These are phyloP conservation scores for Pseudobourletiella spinata DNA, from an alignment of 1,140 invertebrate genomes.

Conservation along the genomic window DNA sequence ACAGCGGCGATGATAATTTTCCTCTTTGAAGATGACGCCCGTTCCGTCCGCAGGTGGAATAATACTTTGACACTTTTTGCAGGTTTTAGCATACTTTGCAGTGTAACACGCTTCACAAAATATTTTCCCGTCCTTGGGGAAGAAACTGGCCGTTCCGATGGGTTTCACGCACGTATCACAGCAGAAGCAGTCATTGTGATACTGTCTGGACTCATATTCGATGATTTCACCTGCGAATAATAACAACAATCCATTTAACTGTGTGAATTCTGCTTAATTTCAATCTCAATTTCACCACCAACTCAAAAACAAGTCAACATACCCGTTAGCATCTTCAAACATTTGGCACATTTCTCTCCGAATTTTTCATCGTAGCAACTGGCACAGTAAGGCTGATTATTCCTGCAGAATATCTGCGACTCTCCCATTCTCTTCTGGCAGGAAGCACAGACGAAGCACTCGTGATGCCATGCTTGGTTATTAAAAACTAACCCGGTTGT, in stretches of 20 bases:
- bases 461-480: constrained; percentile 99
- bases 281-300: background rate
- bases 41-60: constrained; percentile 1
- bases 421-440: constrained; percentile 89
- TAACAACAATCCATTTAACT: background rate
- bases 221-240: constrained; percentile 18
- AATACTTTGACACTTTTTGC: constrained; percentile 15
- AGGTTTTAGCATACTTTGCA: constrained; percentile 16
- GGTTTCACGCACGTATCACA: constrained; percentile 3
- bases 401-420: constrained; percentile 9
- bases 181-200: constrained; percentile 3
- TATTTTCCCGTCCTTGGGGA: constrained; percentile 10
- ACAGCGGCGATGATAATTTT: constrained; percentile 11
- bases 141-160: constrained; percentile 10
- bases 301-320: background rate
- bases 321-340: constrained; percentile 2
- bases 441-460: constrained; percentile 95
- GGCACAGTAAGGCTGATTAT: constrained; percentile 3
- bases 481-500: constrained; percentile 55
- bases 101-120: constrained; percentile 16
- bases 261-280: background rate
- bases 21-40: constrained; percentile 8
- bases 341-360: constrained; percentile 14
- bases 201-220: constrained; percentile 3
- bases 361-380: constrained; percentile 12